These are phyloP conservation scores for Brachyptera risi DNA, from an alignment of 2,888 invertebrate species.

Conservation along the genomic window DNA sequence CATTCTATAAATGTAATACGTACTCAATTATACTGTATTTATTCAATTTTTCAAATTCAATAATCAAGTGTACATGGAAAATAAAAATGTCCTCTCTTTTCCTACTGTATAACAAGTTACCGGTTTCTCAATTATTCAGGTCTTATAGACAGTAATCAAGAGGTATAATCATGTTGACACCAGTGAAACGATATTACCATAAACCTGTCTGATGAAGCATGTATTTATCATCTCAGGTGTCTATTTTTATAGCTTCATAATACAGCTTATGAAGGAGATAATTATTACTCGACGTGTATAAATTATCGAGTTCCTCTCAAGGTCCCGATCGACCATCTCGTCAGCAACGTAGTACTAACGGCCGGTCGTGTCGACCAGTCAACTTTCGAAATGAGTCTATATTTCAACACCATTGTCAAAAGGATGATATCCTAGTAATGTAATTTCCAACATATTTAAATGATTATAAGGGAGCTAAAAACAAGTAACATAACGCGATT, in stretches of 20 bases:
- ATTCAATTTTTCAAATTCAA: no score
- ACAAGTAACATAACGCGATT: neutral
- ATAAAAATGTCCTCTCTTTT: no score
- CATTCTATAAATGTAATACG: no score
- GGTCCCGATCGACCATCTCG: no score
- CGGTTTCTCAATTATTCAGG: no score
- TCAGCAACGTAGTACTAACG: no score
- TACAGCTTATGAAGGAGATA: neutral
- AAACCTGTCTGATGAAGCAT: slow-evolving; percentile 3
- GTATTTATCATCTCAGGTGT: slow-evolving; percentile 11
- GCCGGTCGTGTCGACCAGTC: no score
- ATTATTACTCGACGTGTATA: slow-evolving; percentile 12
- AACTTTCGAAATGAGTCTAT: no score
- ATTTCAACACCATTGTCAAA: slow-evolving; percentile 12
- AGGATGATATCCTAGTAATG: neutral
- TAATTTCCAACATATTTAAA: slow-evolving; percentile 1
- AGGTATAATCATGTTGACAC: slow-evolving; percentile 14
- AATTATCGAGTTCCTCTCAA: no score
- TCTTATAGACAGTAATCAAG: slow-evolving; percentile 8
- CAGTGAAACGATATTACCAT: slow-evolving; percentile 3
- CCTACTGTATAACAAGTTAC: no score
- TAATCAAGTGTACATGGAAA: no score
- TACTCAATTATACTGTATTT: no score
- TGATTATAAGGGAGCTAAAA: neutral
- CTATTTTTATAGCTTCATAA: slow-evolving; percentile 15